Conservation (phyloP, 2,797 vertebrate species). For the Macropus fuliginosus region DNA sequence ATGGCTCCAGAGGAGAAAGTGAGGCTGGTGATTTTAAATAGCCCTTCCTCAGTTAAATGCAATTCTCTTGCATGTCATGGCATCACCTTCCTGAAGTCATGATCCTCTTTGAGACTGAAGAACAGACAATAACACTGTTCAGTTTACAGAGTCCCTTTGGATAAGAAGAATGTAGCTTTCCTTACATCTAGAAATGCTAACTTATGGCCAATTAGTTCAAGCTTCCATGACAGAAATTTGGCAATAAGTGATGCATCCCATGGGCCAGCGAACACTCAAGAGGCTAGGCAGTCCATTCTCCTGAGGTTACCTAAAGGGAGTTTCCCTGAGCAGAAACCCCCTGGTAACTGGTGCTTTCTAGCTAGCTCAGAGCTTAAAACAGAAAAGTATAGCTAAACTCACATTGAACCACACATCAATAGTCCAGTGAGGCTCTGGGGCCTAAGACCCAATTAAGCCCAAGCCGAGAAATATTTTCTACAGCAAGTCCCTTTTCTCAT, state of each 20-base stretch:
- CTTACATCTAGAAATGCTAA: conserved; percentile 2
- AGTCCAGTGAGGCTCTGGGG: conserved; percentile 12
- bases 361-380: conserved; percentile 51
- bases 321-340: conserved; percentile 48
- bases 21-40: too few relatives aligned
- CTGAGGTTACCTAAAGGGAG: conserved; percentile 31
- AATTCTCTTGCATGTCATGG: too few relatives aligned
- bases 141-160: conserved; percentile 34
- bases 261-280: neutral
- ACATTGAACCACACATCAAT: conserved; percentile 17
- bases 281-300: conserved; percentile 8
- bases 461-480: conserved; percentile 57
- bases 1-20: too few relatives aligned
- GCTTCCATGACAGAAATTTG: neutral
- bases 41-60: too few relatives aligned
- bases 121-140: neutral
- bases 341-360: conserved; percentile 35
- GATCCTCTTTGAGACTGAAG: too few relatives aligned
- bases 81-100: too few relatives aligned
- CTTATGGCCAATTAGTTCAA: conserved; percentile 35
- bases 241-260: conserved; percentile 8
- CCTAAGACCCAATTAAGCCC: conserved; percentile 52
- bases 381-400: conserved; percentile 55
- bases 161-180: neutral
- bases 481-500: conserved; percentile 15